phyloP scores from a whole-genome alignment of 2,888 invertebrate species.

The Ctenicera cuprea region DNA sequence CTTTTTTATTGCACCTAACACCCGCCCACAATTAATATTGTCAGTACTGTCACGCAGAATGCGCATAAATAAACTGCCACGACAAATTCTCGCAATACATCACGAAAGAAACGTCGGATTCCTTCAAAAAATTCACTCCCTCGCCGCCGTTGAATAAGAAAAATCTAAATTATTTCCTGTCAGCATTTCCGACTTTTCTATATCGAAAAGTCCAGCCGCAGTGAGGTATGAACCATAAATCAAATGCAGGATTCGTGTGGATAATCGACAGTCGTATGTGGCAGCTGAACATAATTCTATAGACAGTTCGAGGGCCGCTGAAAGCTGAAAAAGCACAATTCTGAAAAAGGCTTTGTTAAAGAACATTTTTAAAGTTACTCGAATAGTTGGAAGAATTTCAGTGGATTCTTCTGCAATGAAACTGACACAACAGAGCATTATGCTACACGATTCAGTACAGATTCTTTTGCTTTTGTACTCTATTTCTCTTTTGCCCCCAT shows the following conservation, averaged over 20 bases:
- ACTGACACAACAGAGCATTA: slow-evolving; percentile 8
- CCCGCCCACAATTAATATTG: slow-evolving; percentile 35
- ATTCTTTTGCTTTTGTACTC: background rate
- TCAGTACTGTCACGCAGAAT: slow-evolving; percentile 42
- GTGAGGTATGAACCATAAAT: slow-evolving; percentile 66
- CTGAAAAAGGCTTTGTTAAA: slow-evolving; percentile 42
- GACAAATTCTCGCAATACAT: slow-evolving; percentile 48
- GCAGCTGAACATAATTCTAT: slow-evolving; percentile 66
- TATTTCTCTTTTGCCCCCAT: background rate
- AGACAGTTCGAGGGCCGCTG: slow-evolving; percentile 50
- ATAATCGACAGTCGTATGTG: slow-evolving; percentile 68
- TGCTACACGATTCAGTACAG: slow-evolving; percentile 9
- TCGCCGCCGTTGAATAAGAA: slow-evolving; percentile 59
- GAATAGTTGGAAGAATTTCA: slow-evolving; percentile 32
- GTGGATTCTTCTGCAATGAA: slow-evolving; percentile 26
- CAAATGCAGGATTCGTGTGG: slow-evolving; percentile 64
- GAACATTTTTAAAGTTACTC: slow-evolving; percentile 42
- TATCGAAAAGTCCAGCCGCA: slow-evolving; percentile 63
- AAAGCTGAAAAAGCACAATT: slow-evolving; percentile 48
- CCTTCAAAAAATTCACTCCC: slow-evolving; percentile 48
- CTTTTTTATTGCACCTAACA: slow-evolving; percentile 29
- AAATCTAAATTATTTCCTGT: slow-evolving; percentile 62
- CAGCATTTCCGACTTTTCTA: slow-evolving; percentile 56
- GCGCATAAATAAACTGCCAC: slow-evolving; percentile 37
- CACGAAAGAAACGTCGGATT: slow-evolving; percentile 45